These are phyloP conservation scores for Tetragnatha montana DNA, from an alignment of 2,888 invertebrate species.

Conservation along the genomic window DNA sequence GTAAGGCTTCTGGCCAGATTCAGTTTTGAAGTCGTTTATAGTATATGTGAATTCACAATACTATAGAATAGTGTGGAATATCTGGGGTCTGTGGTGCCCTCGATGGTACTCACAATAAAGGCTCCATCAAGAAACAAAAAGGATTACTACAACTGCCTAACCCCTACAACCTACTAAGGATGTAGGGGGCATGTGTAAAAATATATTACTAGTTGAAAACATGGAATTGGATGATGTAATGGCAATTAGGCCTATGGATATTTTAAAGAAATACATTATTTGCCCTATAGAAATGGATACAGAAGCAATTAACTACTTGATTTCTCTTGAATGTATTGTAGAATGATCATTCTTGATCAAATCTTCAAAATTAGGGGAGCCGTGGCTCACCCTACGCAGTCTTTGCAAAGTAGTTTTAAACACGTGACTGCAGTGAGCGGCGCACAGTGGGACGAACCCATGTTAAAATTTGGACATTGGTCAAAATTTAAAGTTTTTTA, in stretches of 20 bases:
- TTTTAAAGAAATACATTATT: neutral
- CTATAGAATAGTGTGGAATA: no score
- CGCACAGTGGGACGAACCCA: no score
- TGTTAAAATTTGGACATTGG: no score
- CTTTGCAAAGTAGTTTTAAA: no score
- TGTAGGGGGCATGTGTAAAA: neutral
- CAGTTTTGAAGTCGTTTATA: no score
- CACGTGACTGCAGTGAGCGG: no score
- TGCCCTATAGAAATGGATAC: neutral
- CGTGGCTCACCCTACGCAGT: no score
- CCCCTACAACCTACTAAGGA: no score
- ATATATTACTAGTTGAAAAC: neutral
- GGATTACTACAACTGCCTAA: conserved; percentile 14
- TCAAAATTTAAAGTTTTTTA: no score
- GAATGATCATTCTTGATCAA: neutral
- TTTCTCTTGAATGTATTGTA: neutral
- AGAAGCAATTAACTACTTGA: neutral
- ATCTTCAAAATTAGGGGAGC: no score
- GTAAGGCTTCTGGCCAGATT: no score
- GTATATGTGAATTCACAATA: no score
- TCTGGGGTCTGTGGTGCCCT: conserved; percentile 27
- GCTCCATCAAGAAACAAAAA: conserved; percentile 7
- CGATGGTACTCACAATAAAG: conserved; percentile 42
- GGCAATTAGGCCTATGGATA: neutral
- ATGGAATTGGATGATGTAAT: neutral